Evolutionary conservation across 2,888 invertebrate species (phyloP), one percentile per base, ranked within the genome.

Genomic region (Dinocampus coccinellae): DNA sequence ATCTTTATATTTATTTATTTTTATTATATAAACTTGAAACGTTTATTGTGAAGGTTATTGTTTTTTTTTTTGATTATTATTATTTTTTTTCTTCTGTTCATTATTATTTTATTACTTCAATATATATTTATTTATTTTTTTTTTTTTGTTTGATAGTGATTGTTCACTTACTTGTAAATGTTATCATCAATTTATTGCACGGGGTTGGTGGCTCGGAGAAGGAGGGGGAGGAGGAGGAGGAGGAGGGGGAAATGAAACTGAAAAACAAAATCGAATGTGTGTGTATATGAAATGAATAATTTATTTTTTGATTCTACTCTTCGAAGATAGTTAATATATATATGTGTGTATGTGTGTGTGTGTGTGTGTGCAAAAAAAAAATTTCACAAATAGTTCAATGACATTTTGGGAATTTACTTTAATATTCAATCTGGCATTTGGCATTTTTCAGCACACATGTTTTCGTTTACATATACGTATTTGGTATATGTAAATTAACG

Each of bases 391-490:
- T 10, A 55, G 55, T 24, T 55, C 26, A 58, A 33, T 33, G 29
- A 34, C 58, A 34, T 34, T 55, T 55, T 24, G 58, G 16, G 16
- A 58, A 47, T 47, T 58, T 66, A 57, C 55, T 10, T 57, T 66
- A 26, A 55, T 57, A 66, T 66, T 66, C 55, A 66, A 66, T 66
- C 66, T 66, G 66, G 39, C 66, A 63, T 16, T 63, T 47, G 63
- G 47, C 20, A 63, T 47, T 42, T 47, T 47, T 26, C 11, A 26
- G 16, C 16, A 33, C 62, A 47, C 58, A 68, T 58, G 57, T 68
- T 57, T 24, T 42, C 11, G 47, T 57, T 26, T 58, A 10, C 53
- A 47, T 53, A 36, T 34, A 13, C 34, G 13, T n/a, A 9, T 10
- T 20, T 13, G 16, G 10, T 53, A 29, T 24, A 16, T 57, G 26